Conservation (phyloP, 2,888 invertebrate species). For the Dyspetes luteomarginatus region DNA sequence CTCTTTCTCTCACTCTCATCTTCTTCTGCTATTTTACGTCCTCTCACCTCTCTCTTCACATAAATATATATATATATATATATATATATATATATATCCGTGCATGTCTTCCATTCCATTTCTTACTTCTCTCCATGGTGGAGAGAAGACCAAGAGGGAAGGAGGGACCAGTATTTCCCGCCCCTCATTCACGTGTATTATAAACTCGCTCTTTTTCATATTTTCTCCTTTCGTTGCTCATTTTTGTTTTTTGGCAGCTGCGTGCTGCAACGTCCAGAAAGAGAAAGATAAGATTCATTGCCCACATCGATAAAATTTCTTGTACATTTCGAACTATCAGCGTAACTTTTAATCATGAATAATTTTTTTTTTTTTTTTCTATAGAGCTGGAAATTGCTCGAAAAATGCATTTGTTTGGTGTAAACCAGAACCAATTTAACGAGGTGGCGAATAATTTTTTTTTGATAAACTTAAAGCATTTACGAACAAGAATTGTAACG, state of each 20-base stretch:
- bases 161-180: constrained; percentile 37
- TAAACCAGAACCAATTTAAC: no score
- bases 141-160: background rate
- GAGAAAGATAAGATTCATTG: background rate
- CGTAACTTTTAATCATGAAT: no score
- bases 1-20: constrained; percentile 29
- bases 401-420: no score
- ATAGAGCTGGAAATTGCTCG: no score
- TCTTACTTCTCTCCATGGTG: constrained; percentile 34
- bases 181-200: constrained; percentile 41
- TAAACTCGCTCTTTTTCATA: constrained; percentile 28
- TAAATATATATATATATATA: no score
- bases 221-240: constrained; percentile 31
- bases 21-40: constrained; percentile 30
- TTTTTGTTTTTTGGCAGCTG: constrained; percentile 56
- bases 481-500: no score
- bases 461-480: no score
- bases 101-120: constrained; percentile 53
- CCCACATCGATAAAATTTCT: no score
- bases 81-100: no score
- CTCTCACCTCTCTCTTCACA: constrained; percentile 38
- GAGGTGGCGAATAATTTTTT: no score
- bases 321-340: no score
- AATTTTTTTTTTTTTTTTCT: no score
- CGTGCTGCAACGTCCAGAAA: constrained; percentile 9